Percentiles rank a stretch among this genome's conserved stretches.
Evolutionary conservation across 1,140 invertebrate species (phyloP).

Genomic region (Aphelinus atriplicis): DNA sequence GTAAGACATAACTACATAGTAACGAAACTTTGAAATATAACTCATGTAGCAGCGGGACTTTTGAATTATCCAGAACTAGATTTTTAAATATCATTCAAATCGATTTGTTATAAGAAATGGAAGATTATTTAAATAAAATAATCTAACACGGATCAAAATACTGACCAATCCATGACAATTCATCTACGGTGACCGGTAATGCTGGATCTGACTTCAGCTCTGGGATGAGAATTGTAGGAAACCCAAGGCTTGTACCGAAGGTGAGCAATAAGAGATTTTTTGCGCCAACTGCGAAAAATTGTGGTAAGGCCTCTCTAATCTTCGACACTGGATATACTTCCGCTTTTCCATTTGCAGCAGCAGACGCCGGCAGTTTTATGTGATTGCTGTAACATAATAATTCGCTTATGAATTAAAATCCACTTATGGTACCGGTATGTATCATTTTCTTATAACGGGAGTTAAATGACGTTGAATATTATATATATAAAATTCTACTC

Average conservation of each 20-base stretch:
- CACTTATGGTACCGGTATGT: no score
- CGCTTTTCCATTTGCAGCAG: slow-evolving; percentile 40
- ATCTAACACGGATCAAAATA: slow-evolving; percentile 31
- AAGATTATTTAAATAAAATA: no score
- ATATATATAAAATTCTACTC: no score
- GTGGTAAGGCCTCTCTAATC: slow-evolving; percentile 67
- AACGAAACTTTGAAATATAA: no score
- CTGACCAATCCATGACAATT: slow-evolving; percentile 83
- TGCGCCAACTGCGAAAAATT: slow-evolving; percentile 72
- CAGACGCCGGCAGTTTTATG: slow-evolving; percentile 40
- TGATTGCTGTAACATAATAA: slow-evolving; percentile 46
- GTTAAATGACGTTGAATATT: no score
- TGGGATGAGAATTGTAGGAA: slow-evolving; percentile 80
- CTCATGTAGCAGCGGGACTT: no score
- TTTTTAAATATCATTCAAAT: no score
- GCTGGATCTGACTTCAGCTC: slow-evolving; percentile 67
- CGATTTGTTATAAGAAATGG: no score
- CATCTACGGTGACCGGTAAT: slow-evolving; percentile 70
- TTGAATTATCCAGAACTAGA: no score
- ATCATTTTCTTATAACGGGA: no score
- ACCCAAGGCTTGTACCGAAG: slow-evolving; percentile 81
- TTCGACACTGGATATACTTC: slow-evolving; percentile 50
- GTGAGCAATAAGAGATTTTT: slow-evolving; percentile 73
- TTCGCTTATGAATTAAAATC: no score
- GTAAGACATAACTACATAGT: no score